phyloP scores from a whole-genome alignment of 2,888 invertebrate species.

The Lycaena phlaeas region DNA sequence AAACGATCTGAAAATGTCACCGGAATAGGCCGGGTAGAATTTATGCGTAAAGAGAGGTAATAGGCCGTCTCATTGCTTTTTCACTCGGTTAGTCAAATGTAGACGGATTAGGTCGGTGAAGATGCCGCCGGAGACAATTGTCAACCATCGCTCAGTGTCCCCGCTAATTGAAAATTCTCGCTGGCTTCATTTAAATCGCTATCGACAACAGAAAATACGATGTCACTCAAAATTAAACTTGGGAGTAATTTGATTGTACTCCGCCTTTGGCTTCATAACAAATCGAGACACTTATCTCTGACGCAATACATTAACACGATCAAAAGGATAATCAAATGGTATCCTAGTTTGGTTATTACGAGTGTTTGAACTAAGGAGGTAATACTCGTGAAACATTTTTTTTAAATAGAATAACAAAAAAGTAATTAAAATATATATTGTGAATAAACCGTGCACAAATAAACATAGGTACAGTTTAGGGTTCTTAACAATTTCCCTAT shows the following conservation, averaged over 20 bases:
- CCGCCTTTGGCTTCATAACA: constrained; percentile 27
- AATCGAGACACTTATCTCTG: constrained; percentile 23
- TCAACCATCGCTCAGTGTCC: constrained; percentile 66
- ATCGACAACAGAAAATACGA: constrained; percentile 47
- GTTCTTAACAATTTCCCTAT: no score
- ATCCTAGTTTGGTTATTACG: no score
- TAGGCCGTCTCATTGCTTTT: constrained; percentile 67
- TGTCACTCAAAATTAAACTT: constrained; percentile 43
- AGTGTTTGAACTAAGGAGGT: no score
- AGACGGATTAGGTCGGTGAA: constrained; percentile 60
- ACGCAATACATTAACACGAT: background rate
- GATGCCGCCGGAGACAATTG: constrained; percentile 58
- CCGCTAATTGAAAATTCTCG: constrained; percentile 67
- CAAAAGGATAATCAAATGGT: no score
- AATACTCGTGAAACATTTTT: no score
- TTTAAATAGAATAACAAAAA: no score
- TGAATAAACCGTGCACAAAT: no score
- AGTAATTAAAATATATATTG: no score
- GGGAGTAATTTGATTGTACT: constrained; percentile 39
- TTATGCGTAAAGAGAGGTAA: constrained; percentile 57
- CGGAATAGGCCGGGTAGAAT: constrained; percentile 33
- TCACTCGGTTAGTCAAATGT: constrained; percentile 68
- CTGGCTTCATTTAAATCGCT: constrained; percentile 63
- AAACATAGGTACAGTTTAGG: no score
- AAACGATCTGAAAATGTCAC: constrained; percentile 9